phyloP scores from a whole-genome alignment of 1,140 invertebrate genomes.

The Caerostris darwini region DNA sequence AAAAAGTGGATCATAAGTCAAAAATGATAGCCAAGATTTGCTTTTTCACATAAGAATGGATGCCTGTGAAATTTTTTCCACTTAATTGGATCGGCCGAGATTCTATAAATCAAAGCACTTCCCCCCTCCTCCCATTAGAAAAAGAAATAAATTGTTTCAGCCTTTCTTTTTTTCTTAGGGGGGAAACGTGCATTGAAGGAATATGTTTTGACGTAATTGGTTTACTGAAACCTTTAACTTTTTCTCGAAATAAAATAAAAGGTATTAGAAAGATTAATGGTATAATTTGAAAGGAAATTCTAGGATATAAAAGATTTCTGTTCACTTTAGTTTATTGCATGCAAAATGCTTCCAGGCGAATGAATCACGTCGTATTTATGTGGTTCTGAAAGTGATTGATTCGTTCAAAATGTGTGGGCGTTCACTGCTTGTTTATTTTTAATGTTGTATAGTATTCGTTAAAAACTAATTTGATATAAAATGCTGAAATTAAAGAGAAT shows the following conservation, averaged over 20 bases:
- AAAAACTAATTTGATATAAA: too few relatives aligned
- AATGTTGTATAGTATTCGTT: too few relatives aligned
- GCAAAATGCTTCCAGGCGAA: too few relatives aligned
- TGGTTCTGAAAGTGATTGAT: too few relatives aligned
- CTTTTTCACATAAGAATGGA: neutral
- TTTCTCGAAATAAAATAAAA: neutral
- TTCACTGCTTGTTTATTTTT: too few relatives aligned
- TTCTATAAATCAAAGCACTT: slow-evolving; percentile 38
- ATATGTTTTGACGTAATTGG: neutral
- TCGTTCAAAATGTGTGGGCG: too few relatives aligned
- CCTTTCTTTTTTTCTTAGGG: neutral
- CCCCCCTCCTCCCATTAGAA: neutral
- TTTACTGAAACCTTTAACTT: neutral
- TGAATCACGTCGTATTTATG: too few relatives aligned
- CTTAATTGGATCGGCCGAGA: neutral
- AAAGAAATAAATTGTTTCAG: slow-evolving; percentile 8
- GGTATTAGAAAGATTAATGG: neutral
- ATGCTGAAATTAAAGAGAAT: too few relatives aligned
- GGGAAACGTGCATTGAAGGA: neutral
- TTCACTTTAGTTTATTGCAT: too few relatives aligned
- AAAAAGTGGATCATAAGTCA: neutral
- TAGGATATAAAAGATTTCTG: too few relatives aligned
- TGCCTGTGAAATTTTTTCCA: slow-evolving; percentile 2
- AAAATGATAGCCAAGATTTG: neutral
- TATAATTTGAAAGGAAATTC: too few relatives aligned